Percentiles rank a stretch among this genome's conserved stretches.
phyloP scores from a whole-genome alignment of 2,113 vertebrate species.

The Calidris pygmaea region DNA sequence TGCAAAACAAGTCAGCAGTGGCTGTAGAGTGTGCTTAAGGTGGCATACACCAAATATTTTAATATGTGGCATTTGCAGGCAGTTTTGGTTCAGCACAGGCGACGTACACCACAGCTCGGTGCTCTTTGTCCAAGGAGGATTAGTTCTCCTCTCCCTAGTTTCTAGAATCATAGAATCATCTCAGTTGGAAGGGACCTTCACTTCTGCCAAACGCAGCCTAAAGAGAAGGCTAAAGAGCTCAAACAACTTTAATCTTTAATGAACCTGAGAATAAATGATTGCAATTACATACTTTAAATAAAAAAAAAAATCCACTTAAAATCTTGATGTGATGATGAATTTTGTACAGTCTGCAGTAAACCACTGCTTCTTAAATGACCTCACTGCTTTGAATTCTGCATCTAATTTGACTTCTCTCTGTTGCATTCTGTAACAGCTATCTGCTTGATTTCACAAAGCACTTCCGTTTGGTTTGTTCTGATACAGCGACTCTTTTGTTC shows the following conservation, averaged over 20 bases:
- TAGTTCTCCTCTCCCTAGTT: neutral
- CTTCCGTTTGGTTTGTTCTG: neutral
- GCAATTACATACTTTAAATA: neutral
- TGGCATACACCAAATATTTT: neutral
- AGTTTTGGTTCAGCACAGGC: neutral
- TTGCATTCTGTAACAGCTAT: neutral
- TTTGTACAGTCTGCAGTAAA: neutral
- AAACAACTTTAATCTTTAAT: neutral
- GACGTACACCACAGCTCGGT: fast-evolving
- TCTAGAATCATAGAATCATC: neutral
- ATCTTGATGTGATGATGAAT: neutral
- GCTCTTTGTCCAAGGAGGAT: neutral
- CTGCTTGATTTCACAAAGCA: neutral
- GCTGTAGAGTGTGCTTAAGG: neutral
- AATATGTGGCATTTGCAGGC: neutral
- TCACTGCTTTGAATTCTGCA: neutral
- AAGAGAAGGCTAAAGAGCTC: neutral
- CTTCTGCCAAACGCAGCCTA: neutral
- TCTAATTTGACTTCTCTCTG: neutral
- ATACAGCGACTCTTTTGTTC: neutral
- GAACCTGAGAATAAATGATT: neutral
- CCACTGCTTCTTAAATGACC: neutral
- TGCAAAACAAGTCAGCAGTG: neutral
- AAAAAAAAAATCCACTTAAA: neutral
- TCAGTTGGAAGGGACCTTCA: too few relatives aligned